Evolutionary conservation across 2,888 invertebrate genomes (phyloP), one percentile per base, ranked within the genome.

Genomic region (Cartodere bifasciata): DNA sequence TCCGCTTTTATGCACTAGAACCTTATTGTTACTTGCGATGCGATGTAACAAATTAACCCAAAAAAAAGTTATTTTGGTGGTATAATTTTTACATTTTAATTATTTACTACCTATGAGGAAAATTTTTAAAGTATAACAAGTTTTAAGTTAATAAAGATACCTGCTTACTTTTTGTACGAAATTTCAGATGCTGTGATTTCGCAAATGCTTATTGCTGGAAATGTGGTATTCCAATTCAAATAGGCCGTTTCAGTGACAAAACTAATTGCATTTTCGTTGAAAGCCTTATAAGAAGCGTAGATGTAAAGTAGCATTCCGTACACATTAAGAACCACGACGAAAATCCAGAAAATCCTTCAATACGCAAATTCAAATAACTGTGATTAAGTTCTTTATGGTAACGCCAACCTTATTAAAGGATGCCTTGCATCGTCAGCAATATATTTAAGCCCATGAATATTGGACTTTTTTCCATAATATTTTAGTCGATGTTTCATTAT

Each of bases 131-230:
- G n/a, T n/a, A n/a, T n/a, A n/a, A n/a, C n/a, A n/a, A n/a, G n/a
- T n/a, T n/a, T n/a, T n/a, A n/a, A n/a, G n/a, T n/a, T n/a, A n/a
- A n/a, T n/a, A n/a, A n/a, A n/a, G n/a, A n/a, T n/a, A n/a, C 27
- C 16, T 25, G 31, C 42, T 48, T 42, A 49, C 48, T 42, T 43
- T 24, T 29, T 35, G 26, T 44, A 53, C 11, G 50, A 45, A 2
- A 54, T 47, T 40, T 57, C 56, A 4, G 51, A 47, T 38, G 55
- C 55, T 35, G 51, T 48, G 37, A 58, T 55, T 41, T 74, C 71
- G 42, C 75, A 75, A 9, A 75, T 49, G 1, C 71, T 69, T 2
- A 75, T 56, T 0, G 73, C 68, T 2, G 74, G 73, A 49, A 72
- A 75, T 2, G 68, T 66, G 1, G 72, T 73, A 39, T 71, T 64